Evolutionary conservation across 2,888 invertebrate species (phyloP), one percentile per base, ranked within the genome.

Genomic region (Patella caerulea): DNA sequence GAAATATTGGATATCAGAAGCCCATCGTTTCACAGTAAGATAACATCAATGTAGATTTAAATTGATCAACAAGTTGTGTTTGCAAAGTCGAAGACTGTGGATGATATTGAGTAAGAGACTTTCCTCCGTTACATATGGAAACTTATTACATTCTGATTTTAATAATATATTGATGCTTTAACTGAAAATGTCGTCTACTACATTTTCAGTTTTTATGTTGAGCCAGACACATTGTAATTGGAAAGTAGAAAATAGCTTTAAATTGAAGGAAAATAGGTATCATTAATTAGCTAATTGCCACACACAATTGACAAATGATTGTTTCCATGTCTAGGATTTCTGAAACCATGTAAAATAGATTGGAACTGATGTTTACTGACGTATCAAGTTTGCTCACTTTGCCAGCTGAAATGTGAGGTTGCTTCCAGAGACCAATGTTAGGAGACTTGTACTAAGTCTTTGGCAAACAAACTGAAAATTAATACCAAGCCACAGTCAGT

Each of bases 201-300:
- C 9, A 45, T 7, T 45, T 45, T 4, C 45, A 45, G 9, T 45
- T 45, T 45, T 45, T 45, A 45, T 45, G 45, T 9, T 45, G 45
- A 74, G 65, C 74, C 56, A 24, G 15, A 71, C 71, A 75, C 75
- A 71, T 45, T 17, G 52, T 75, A 75, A 75, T 75, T 75, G 75
- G 75, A 71, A 75, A 75, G 71, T 69, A 54, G 75, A 75, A 71
- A 75, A 71, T 71, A 55, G 54, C 29, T 55, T n/a, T 19, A 69
- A 75, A 75, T 71, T 55, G 71, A 71, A 75, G 55, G 54, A 71
- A 75, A 75, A 75, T 71, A 75, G 75, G 45, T 71, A 70, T 75
- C 75, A 75, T 72, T 59, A 76, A 76, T 76, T 73, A 76, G 76
- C 72, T 76, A 76, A 76, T 73, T 72, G 76, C 29, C 69, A 72